Evolutionary conservation across 2,888 invertebrate species (phyloP).

Genomic region (Junonia oenone): DNA sequence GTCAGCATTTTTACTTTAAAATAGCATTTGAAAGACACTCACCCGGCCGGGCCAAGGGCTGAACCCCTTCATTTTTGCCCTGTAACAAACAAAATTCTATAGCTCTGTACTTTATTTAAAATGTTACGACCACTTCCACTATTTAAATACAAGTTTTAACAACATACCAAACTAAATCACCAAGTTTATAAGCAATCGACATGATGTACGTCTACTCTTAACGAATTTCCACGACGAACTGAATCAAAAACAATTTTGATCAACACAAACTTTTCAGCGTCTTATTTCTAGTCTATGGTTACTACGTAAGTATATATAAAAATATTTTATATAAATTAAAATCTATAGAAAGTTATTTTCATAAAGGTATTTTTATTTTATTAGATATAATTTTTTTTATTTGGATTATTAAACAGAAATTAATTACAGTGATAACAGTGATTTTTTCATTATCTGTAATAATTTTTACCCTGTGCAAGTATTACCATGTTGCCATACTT

Average conservation of each 20-base stretch:
- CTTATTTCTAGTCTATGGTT: conserved; percentile 43
- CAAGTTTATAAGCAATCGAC: conserved; percentile 72
- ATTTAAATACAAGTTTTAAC: conserved; percentile 30
- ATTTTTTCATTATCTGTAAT: too few species aligned
- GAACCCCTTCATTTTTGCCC: conserved; percentile 99
- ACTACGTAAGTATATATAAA: not conserved
- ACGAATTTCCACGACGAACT: conserved; percentile 67
- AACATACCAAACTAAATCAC: conserved; percentile 78
- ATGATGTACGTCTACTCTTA: conserved; percentile 49
- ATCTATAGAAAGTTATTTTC: too few species aligned
- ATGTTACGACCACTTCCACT: conserved; percentile 31
- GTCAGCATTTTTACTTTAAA: conserved; percentile 22
- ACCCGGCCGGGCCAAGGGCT: conserved; percentile 98
- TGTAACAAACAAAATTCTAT: conserved; percentile 71
- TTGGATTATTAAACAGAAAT: too few species aligned
- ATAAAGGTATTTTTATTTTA: too few species aligned
- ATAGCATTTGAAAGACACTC: conserved; percentile 76
- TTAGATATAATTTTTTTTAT: too few species aligned
- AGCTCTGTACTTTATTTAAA: conserved; percentile 2
- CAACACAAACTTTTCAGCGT: conserved; percentile 40
- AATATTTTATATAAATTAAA: not conserved
- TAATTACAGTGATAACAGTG: too few species aligned
- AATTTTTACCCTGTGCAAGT: not conserved
- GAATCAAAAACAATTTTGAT: conserved; percentile 44
- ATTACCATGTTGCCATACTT: not conserved